Evolutionary conservation across 2,113 vertebrate genomes (phyloP).

Genomic region (Thomomys bottae): DNA sequence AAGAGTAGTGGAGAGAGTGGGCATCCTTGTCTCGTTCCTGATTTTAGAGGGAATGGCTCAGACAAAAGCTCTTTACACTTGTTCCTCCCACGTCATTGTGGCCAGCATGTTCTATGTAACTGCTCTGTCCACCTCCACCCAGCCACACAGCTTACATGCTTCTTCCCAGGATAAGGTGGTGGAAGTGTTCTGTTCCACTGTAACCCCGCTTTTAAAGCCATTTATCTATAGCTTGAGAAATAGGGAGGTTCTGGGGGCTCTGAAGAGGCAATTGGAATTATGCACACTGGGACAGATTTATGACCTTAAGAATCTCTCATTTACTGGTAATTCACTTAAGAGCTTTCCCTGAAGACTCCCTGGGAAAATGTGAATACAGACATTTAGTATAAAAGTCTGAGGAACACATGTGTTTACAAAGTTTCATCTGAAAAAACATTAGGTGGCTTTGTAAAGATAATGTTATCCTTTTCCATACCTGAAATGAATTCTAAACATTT

Average conservation of each 20-base stretch:
- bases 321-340: background rate
- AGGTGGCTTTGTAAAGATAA: background rate
- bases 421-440: background rate
- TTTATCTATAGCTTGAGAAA: conserved; percentile 45
- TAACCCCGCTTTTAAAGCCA: conserved; percentile 34
- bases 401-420: background rate
- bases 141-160: background rate
- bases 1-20: too few species aligned
- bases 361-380: accelerated
- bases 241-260: background rate
- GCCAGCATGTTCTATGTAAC: conserved; percentile 29
- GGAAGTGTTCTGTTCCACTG: background rate
- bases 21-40: too few species aligned
- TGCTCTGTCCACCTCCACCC: background rate
- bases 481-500: background rate
- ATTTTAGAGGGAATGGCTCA: background rate
- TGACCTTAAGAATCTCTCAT: background rate
- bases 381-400: background rate
- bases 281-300: accelerated
- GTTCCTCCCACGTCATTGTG: conserved; percentile 25
- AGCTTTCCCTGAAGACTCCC: background rate
- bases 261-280: background rate
- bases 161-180: background rate
- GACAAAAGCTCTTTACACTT: conserved; percentile 5
- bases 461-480: too few species aligned